Conservation (phyloP, 2,113 vertebrate genomes). For the Petroica traversi region DNA sequence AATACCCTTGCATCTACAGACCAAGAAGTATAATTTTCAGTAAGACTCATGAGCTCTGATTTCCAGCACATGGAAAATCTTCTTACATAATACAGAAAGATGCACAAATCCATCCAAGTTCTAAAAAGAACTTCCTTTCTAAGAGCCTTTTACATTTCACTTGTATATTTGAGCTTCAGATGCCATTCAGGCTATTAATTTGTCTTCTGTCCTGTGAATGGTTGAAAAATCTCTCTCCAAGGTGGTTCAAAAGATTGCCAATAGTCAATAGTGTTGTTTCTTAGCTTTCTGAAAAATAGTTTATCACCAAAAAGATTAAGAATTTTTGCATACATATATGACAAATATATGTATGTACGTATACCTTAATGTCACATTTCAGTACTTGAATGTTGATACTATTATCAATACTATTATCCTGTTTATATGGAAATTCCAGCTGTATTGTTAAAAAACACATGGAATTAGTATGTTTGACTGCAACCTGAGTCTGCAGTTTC, state of each 20-base stretch:
- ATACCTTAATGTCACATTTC: background rate
- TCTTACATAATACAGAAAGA: background rate
- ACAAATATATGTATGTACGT: background rate
- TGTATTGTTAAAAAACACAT: background rate
- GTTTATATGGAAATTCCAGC: background rate
- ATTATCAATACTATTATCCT: background rate
- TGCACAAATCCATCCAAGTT: background rate
- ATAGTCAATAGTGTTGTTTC: no score
- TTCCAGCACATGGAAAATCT: background rate
- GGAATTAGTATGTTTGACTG: background rate
- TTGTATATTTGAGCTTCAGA: background rate
- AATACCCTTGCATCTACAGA: background rate
- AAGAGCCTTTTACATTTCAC: accelerated
- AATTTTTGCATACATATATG: background rate
- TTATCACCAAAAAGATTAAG: background rate
- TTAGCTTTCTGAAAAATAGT: background rate
- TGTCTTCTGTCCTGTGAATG: background rate
- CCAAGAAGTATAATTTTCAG: background rate
- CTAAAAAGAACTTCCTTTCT: background rate
- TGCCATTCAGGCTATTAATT: background rate
- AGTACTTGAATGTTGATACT: background rate
- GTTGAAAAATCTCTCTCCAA: background rate
- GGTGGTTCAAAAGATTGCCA: background rate
- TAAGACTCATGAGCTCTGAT: background rate
- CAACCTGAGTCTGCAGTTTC: background rate